Percentiles rank a stretch among this genome's conserved stretches.
Evolutionary conservation across 1,140 invertebrate genomes (phyloP).

Genomic region (Holcopasites calliopsidis): DNA sequence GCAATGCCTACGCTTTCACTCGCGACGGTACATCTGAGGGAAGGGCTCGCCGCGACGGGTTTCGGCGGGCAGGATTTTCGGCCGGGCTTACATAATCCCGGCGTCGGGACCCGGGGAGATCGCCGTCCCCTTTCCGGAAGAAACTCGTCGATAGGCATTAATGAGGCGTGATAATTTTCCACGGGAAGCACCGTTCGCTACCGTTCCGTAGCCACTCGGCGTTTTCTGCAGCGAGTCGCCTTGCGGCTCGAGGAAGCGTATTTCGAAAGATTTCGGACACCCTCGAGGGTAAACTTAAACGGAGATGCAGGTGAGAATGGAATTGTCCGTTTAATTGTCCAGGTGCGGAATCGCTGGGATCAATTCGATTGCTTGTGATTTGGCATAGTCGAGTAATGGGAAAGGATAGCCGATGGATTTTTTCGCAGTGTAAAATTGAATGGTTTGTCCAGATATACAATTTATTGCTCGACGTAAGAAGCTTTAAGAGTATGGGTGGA

Average conservation of each 20-base stretch:
- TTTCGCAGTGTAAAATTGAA: too few relatives aligned
- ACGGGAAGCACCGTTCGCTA: too few relatives aligned
- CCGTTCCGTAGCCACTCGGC: too few relatives aligned
- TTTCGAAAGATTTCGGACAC: background rate
- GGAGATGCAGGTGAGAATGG: background rate
- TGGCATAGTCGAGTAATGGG: too few relatives aligned
- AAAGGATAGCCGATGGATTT: too few relatives aligned
- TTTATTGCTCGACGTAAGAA: too few relatives aligned
- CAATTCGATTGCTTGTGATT: too few relatives aligned
- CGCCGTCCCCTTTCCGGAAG: background rate
- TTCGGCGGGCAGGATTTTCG: slow-evolving; percentile 61
- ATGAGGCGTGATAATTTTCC: background rate
- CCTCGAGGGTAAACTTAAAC: background rate
- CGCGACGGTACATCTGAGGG: slow-evolving; percentile 70
- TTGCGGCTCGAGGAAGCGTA: too few relatives aligned
- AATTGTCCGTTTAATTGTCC: too few relatives aligned
- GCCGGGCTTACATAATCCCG: slow-evolving; percentile 65
- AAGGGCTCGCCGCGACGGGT: slow-evolving; percentile 10
- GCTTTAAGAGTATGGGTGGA: too few relatives aligned
- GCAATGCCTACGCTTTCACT: slow-evolving; percentile 74
- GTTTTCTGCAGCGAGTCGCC: background rate
- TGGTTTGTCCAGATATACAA: too few relatives aligned
- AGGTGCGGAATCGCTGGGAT: too few relatives aligned
- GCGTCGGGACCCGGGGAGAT: slow-evolving; percentile 1
- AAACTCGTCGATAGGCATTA: background rate